These are phyloP conservation scores for Aramus guarauna DNA, from an alignment of 2,113 vertebrate species.

Conservation along the genomic window DNA sequence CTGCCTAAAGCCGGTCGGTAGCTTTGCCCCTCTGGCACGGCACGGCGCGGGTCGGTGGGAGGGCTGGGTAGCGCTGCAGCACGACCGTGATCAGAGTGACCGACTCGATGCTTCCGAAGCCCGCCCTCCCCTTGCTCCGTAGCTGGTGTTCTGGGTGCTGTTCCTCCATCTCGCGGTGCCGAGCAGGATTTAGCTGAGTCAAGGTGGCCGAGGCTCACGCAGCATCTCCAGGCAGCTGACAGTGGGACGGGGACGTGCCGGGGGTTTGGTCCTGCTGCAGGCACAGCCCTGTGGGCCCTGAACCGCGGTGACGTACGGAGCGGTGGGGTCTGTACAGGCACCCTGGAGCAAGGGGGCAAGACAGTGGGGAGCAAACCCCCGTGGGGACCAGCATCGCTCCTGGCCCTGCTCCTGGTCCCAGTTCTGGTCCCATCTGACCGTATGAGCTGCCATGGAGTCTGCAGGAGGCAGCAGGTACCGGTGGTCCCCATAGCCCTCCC, in stretches of 20 bases:
- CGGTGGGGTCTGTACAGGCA: not conserved
- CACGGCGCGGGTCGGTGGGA: accelerated
- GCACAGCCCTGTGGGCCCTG: accelerated
- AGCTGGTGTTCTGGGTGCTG: accelerated
- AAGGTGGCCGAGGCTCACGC: not conserved
- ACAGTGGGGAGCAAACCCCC: accelerated
- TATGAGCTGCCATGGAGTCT: not conserved
- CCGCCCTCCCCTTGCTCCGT: not conserved
- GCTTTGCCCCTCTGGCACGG: not conserved
- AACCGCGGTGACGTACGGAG: accelerated
- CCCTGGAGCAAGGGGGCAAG: accelerated
- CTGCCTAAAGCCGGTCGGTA: accelerated
- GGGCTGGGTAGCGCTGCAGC: not conserved
- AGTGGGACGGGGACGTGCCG: accelerated
- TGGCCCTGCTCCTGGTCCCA: not conserved
- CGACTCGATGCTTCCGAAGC: accelerated
- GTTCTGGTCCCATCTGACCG: accelerated
- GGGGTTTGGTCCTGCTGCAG: not conserved
- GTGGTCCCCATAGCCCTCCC: not conserved
- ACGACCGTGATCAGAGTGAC: accelerated
- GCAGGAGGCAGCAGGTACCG: not conserved
- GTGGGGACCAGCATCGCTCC: not conserved
- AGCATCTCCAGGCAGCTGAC: not conserved
- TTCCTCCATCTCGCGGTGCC: not conserved
- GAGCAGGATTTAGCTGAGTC: slow-evolving; percentile 55